These are phyloP conservation scores for Gorsachius goisagi DNA, from an alignment of 2,113 vertebrate species.

Conservation along the genomic window DNA sequence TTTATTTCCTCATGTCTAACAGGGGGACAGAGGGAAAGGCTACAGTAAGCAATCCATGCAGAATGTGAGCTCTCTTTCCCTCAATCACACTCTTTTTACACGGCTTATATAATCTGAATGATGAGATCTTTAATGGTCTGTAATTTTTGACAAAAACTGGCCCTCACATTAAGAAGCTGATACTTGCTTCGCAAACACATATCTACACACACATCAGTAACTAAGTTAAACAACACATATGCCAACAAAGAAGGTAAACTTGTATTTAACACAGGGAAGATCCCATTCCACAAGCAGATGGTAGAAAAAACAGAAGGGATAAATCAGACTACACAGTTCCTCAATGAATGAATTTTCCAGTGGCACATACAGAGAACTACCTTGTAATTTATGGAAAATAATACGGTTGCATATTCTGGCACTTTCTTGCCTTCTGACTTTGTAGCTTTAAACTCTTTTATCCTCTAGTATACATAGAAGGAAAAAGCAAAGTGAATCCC, in stretches of 20 bases:
- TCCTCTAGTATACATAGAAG: fast-evolving
- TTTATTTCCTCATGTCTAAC: background rate
- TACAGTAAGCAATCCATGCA: background rate
- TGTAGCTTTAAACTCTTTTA: background rate
- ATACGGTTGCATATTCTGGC: background rate
- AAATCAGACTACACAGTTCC: background rate
- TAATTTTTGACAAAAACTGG: background rate
- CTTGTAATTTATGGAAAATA: background rate
- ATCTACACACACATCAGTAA: background rate
- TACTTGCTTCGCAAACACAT: background rate
- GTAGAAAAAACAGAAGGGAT: background rate
- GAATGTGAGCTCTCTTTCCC: background rate
- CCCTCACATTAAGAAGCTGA: fast-evolving
- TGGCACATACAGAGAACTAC: background rate
- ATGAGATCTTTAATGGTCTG: background rate
- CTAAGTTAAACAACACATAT: background rate
- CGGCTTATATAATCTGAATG: fast-evolving
- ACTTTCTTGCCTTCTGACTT: background rate
- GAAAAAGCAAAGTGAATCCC: background rate
- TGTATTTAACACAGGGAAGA: background rate
- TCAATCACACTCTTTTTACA: background rate
- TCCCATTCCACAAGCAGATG: background rate
- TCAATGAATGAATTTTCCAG: background rate
- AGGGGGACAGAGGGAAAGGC: background rate
- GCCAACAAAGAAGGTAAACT: background rate